Evolutionary conservation across 2,113 vertebrate genomes (phyloP), one percentile per base, ranked within the genome.

Genomic region (Paracanthobrama guichenoti): DNA sequence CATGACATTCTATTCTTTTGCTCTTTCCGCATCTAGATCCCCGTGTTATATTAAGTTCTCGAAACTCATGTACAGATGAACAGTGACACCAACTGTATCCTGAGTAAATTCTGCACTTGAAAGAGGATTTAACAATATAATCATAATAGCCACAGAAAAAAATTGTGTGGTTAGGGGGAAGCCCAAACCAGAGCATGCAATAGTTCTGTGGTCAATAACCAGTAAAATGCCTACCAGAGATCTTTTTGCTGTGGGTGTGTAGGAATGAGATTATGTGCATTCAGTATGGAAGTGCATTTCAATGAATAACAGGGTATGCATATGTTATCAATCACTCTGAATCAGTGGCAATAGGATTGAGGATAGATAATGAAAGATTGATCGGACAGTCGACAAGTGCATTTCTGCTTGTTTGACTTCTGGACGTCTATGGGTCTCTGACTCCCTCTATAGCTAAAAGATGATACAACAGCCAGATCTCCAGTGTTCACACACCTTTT

Each of bases 391-490:
- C 3, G 48, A 26, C 12, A 22, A 20, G 66, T 11, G 39, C 6
- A 74, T 74, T 48, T 48, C 5, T 48, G 12, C 35, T 20, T 75
- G 46, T 50, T 35, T 22, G 73, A 76, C 66, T 69, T 69, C 9
- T 42, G 35, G 4, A 69, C 4, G 11, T 84, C 2, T 9, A 79
- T 88, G 84, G 86, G 88, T 84, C 87, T 64, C 42, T n/a, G 67
- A 62, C 86, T 86, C 92, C 92, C 88, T 87, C 90, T 91, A 20
- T 67, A 84, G 91, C 20, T 82, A 10, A 71, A 57, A 18, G 6
- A 24, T 35, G 44, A 67, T 53, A 35, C 44, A 28, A 62, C 26
- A 67, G 62, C 2, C 11, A 81, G 3, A 31, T 48, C 16, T 67
- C 20, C 35, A 69, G 66, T 16, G n/a, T 48, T 24, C 35, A 20